phyloP scores from a whole-genome alignment of 2,888 invertebrate genomes.

The Drosophila eohydei region DNA sequence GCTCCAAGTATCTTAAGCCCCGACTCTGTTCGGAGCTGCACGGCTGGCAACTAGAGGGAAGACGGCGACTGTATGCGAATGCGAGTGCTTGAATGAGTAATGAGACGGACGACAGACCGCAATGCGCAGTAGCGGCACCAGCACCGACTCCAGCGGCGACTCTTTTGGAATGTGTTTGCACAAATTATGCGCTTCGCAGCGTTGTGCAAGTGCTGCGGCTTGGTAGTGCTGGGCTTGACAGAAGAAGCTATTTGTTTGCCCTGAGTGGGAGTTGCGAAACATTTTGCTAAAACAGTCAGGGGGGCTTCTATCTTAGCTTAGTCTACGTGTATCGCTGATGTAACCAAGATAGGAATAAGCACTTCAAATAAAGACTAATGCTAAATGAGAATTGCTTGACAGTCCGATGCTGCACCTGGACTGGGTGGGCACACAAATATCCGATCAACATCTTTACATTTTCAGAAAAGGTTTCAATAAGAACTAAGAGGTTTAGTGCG shows the following conservation, averaged over 20 bases:
- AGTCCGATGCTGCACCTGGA: not conserved
- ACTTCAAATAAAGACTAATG: constrained; percentile 16
- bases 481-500: not conserved
- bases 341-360: constrained; percentile 26
- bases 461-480: not conserved
- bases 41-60: constrained; percentile 2
- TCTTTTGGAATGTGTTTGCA: constrained; percentile 69
- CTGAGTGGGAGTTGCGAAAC: constrained; percentile 49
- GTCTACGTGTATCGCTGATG: constrained; percentile 28
- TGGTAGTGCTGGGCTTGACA: constrained; percentile 11
- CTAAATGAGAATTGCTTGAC: constrained; percentile 12
- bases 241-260: constrained; percentile 23
- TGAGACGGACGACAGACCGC: constrained; percentile 49
- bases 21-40: constrained; percentile 6
- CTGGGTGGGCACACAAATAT: not conserved
- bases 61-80: constrained; percentile 16
- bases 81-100: constrained; percentile 71
- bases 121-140: constrained; percentile 54
- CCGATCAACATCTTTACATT: not conserved
- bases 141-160: constrained; percentile 29
- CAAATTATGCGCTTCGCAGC: constrained; percentile 64
- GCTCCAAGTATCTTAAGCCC: constrained; percentile 52
- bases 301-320: constrained; percentile 9
- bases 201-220: constrained; percentile 39
- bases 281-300: constrained; percentile 30